Evolutionary conservation across 2,113 vertebrate genomes (phyloP).

Genomic region (Paraplagusia blochii): DNA sequence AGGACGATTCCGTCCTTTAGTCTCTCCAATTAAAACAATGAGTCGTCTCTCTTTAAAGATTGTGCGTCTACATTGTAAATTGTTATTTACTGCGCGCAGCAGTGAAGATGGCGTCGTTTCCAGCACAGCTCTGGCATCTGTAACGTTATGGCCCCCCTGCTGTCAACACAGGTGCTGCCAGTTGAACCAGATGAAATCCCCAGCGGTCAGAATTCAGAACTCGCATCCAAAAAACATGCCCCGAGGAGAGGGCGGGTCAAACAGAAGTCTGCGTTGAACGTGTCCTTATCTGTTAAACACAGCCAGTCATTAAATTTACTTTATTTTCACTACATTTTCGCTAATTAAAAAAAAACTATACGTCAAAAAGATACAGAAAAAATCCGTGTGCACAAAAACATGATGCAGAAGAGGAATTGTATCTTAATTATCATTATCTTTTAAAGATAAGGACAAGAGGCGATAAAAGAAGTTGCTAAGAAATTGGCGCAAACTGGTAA

Average conservation of each 20-base stretch:
- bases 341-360: no score
- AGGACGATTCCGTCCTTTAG: background rate
- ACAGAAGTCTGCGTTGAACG: background rate
- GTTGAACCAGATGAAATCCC: background rate
- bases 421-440: no score
- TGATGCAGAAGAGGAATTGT: no score
- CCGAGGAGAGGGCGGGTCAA: background rate
- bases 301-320: no score
- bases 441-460: no score
- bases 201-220: background rate
- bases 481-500: no score
- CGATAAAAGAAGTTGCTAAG: no score
- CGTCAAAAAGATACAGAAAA: no score
- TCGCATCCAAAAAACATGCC: background rate
- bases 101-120: background rate
- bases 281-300: no score
- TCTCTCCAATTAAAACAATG: background rate
- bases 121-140: background rate
- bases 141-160: background rate
- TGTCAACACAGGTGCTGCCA: background rate
- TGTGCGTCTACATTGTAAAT: background rate
- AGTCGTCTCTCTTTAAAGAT: background rate
- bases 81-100: background rate
- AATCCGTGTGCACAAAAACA: no score
- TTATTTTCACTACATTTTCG: no score